Evolutionary conservation across 2,113 vertebrate species (phyloP), one percentile per base, ranked within the genome.

Genomic region (Grantiella picta): DNA sequence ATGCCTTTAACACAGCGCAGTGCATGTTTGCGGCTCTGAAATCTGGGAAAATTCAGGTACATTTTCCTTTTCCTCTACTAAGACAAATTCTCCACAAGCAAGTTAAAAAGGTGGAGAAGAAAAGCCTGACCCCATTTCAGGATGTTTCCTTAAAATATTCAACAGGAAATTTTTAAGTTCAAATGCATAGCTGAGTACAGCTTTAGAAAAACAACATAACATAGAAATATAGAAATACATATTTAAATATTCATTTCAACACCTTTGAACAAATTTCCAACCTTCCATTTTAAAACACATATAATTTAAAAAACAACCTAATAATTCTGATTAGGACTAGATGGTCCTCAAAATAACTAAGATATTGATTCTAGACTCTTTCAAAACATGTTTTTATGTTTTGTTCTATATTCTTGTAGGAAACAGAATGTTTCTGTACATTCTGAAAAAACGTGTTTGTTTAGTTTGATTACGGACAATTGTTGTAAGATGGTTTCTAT

Each of bases 21-120:
- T 99, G 98, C 97, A 99, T 99, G 99, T 99, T 99, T 80, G 98
- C 99, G 18, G 98, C 99, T 49, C 98, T 99, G 35, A 99, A 98
- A 95, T 98, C 99, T 7, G 99, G 99, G 65, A 99, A 98, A 96
- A 96, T 99, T 68, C 99, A 99, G 99, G 99, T 99, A 97, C 49
- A 25, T 85, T 86, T 90, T 87, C 5, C 47, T 12, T 29, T 75
- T 89, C 70, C 68, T 92, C 59, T 40, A 25, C 76, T 73, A 66
- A 71, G 22, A 33, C 7, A 59, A 53, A 38, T 53, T 64, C 20
- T 75, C 4, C 52, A 17, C 35, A 49, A 54, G 57, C 27, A 50
- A 87, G 33, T 82, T 9, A 69, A 33, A 78, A 91, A 59, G 12
- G 40, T 45, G 12, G 40, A 54, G 52, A 50, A 78, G 60, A 68